These are phyloP conservation scores for Danio kyathit DNA, from an alignment of 2,797 vertebrate species.

Conservation along the genomic window DNA sequence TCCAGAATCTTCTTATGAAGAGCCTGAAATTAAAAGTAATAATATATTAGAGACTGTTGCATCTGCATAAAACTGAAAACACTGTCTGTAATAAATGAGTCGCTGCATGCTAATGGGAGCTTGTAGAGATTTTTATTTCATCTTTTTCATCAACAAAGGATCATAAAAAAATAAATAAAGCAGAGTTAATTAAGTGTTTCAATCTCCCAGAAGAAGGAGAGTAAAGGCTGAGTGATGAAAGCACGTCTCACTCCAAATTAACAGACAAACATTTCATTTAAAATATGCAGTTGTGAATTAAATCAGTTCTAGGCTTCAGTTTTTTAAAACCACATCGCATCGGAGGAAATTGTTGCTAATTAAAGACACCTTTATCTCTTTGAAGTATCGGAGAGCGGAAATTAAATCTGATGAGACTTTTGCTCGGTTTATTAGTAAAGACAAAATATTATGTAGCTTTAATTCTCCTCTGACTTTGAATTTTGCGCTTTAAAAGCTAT, in stretches of 20 bases:
- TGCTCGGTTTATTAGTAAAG: conserved; percentile 17
- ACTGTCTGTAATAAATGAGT: not conserved
- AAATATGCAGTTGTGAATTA: conserved; percentile 31
- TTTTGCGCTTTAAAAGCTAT: not conserved
- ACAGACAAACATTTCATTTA: conserved; percentile 21
- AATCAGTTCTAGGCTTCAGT: not conserved
- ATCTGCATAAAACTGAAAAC: not conserved
- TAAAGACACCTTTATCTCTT: conserved; percentile 44
- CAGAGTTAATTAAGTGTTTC: not conserved
- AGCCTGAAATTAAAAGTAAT: conserved; percentile 75
- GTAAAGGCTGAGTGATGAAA: not conserved
- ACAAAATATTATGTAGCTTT: conserved; percentile 16
- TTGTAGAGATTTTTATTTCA: not conserved
- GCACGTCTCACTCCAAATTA: conserved; percentile 13
- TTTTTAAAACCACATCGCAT: not conserved
- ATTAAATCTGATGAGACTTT: conserved; percentile 27
- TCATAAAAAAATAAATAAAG: not conserved
- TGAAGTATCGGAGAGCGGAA: conserved; percentile 38
- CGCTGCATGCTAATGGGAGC: not conserved
- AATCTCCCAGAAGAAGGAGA: not conserved
- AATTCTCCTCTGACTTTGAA: not conserved
- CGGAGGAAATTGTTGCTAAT: conserved; percentile 44
- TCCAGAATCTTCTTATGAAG: conserved; percentile 89
- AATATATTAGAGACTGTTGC: not conserved
- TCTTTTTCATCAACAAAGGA: not conserved